Conservation (phyloP, 1,140 invertebrate genomes). For the Neuroterus valhalla region DNA sequence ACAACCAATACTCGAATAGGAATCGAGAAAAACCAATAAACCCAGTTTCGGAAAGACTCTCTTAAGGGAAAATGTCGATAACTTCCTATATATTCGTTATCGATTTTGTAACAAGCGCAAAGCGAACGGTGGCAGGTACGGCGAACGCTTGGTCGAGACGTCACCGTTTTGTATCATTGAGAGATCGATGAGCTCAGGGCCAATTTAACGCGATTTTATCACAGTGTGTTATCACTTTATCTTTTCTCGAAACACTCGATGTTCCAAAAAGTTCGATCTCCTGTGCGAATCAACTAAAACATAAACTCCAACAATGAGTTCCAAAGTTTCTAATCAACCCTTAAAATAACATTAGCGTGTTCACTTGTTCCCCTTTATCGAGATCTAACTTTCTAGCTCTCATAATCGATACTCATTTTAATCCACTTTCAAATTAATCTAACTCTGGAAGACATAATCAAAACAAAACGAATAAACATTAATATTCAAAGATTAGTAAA, state of each 20-base stretch:
- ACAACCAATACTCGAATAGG: background rate
- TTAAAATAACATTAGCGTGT: conserved; percentile 3
- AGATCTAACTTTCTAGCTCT: background rate
- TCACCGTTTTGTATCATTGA: conserved; percentile 62
- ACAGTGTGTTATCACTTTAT: conserved; percentile 44
- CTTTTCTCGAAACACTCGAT: conserved; percentile 10
- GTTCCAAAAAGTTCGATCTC: conserved; percentile 5
- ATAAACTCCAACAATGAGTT: background rate
- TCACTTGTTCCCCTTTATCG: background rate
- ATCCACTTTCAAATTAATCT: background rate
- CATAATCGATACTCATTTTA: background rate
- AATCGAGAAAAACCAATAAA: conserved; percentile 47
- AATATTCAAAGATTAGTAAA: no score
- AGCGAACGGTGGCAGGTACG: conserved; percentile 69
- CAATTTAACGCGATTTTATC: conserved; percentile 52
- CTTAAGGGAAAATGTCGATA: conserved; percentile 12
- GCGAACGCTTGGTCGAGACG: conserved; percentile 57
- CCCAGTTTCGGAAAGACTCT: background rate
- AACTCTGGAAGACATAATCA: no score
- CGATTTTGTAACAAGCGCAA: conserved; percentile 63
- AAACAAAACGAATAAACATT: no score
- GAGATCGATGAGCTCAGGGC: conserved; percentile 62
- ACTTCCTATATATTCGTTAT: conserved; percentile 54
- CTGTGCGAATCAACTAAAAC: background rate
- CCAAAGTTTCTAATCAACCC: conserved; percentile 4